Evolutionary conservation across 2,888 invertebrate species (phyloP), one percentile per base, ranked within the genome.

Genomic region (Drosophila subsilvestris): DNA sequence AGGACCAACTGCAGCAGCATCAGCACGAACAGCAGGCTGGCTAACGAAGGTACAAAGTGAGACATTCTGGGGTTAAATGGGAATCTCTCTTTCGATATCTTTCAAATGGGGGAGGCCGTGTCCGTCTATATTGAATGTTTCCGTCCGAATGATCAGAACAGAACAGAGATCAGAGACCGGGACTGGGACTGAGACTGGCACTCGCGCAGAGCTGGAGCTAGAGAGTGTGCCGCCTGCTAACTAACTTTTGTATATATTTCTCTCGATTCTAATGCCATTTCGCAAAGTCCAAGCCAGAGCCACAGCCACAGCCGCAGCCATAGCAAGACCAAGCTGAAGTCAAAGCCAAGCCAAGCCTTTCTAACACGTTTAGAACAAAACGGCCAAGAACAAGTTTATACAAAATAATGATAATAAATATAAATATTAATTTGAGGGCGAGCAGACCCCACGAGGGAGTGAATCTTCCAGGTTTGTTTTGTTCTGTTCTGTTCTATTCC

Each of bases 341-440:
- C 37, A 2, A 49, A 43, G 74, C 78, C 81, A 49, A 43, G 74
- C 78, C 81, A 87, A 82, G 89, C 89, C 85, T 85, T 85, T 85
- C 89, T 88, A 85, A 85, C 85, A 89, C 86, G 85, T 88, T 89
- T 86, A 61, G 83, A 76, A 83, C 80, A 80, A 86, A 78, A 88
- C 80, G 78, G 74, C 76, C 72, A 85, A 89, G 86, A 85, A 85
- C 84, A 83, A 88, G 84, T 85, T 85, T 85, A 78, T 70, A 75
- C 73, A 77, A 89, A 87, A 79, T 86, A 82, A 80, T 84, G 85
- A 84, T 83, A 88, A 85, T 89, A 85, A 85, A 88, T 88, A 85
- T 85, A 86, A 85, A 85, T 85, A 85, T 89, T 85, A 88, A 89
- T 85, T 88, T 89, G 86, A 78, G 85, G 86, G 86, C 83, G 79